phyloP scores from a whole-genome alignment of 2,113 vertebrate species.

The Pangasianodon hypophthalmus region DNA sequence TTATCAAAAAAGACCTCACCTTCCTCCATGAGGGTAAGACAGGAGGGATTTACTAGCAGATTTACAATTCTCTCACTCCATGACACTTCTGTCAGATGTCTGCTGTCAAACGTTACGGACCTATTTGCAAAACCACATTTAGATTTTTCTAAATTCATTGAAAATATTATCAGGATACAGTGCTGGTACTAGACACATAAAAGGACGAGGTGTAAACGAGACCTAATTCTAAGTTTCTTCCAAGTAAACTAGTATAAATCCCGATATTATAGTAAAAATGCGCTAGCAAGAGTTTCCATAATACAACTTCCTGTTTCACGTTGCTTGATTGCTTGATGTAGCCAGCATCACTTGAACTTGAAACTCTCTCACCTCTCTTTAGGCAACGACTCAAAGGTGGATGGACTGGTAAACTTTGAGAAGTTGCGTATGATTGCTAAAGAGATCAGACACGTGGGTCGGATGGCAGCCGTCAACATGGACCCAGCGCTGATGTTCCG shows the following conservation, averaged over 20 bases:
- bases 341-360: not conserved
- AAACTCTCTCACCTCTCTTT: not conserved
- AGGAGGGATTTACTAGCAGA: not conserved
- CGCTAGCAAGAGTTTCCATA: not conserved
- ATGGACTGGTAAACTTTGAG: constrained; percentile 97
- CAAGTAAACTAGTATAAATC: not conserved
- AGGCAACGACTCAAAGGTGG: constrained; percentile 98
- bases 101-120: no score
- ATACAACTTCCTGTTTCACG: not conserved
- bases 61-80: not conserved
- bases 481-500: constrained; percentile 98
- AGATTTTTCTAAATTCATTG: no score
- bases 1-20: constrained; percentile 99
- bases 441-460: constrained; percentile 95
- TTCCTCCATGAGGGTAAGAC: constrained; percentile 94
- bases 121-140: no score
- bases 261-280: not conserved
- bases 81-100: not conserved
- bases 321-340: not conserved
- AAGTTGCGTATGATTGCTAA: constrained; percentile 99
- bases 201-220: no score
- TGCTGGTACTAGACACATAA: no score
- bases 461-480: constrained; percentile 98
- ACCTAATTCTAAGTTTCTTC: not conserved
- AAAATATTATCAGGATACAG: no score